phyloP scores from a whole-genome alignment of 2,888 invertebrate species.

The Tachina grossa region DNA sequence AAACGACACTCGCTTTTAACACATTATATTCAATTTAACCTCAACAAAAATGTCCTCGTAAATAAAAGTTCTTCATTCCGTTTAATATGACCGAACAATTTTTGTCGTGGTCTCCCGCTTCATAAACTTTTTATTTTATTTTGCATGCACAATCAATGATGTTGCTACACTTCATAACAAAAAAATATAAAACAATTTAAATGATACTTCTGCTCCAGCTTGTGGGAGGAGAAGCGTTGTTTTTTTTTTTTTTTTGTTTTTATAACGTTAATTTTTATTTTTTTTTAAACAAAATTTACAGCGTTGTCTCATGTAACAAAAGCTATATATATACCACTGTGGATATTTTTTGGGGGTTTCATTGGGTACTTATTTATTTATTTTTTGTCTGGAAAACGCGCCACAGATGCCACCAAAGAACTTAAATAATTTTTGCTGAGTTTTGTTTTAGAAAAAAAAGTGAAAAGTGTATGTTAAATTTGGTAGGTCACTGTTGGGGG shows the following conservation, averaged over 20 bases:
- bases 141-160: conserved; percentile 23
- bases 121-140: conserved; percentile 10
- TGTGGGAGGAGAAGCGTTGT: neutral
- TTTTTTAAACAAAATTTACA: too few relatives aligned
- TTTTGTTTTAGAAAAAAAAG: conserved; percentile 21
- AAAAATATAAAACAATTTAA: neutral
- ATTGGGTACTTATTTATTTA: neutral
- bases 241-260: too few relatives aligned
- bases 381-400: neutral
- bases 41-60: neutral
- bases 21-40: neutral
- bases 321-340: neutral
- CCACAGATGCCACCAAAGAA: conserved; percentile 9
- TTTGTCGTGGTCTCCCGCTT: conserved; percentile 22
- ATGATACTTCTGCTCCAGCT: neutral
- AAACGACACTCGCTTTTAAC: neutral
- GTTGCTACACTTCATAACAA: neutral
- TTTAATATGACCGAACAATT: conserved; percentile 10
- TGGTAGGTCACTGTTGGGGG: neutral
- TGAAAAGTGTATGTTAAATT: conserved; percentile 20
- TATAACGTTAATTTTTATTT: too few relatives aligned
- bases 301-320: neutral
- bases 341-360: neutral
- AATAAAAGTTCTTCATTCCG: conserved; percentile 3
- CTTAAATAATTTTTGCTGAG: conserved; percentile 23